phyloP scores from a whole-genome alignment of 2,113 vertebrate species.

The western clawed frog (Xenopus tropicalis) region DNA sequence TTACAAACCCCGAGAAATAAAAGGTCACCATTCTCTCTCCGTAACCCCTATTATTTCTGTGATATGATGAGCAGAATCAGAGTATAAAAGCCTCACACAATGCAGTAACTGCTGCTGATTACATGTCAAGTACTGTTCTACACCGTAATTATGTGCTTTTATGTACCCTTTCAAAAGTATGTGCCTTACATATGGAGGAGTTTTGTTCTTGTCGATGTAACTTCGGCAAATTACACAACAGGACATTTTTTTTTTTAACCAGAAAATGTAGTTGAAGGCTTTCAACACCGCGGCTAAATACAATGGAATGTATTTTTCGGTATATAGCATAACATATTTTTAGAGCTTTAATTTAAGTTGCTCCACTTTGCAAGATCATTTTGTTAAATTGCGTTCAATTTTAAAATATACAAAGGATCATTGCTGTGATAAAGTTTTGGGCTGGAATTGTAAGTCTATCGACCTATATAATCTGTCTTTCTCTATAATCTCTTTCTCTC shows the following conservation, averaged over 20 bases:
- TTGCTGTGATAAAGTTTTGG: no score
- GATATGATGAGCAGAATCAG: constrained; percentile 37
- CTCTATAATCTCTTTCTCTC: no score
- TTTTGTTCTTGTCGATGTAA: neutral
- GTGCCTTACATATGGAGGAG: constrained; percentile 15
- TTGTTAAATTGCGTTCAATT: no score
- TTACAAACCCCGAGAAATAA: constrained; percentile 37
- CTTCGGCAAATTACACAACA: neutral
- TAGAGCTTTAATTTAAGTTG: neutral
- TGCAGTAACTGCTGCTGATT: constrained; percentile 31
- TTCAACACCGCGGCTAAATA: neutral
- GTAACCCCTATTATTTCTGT: constrained; percentile 39
- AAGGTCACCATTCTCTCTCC: constrained; percentile 30
- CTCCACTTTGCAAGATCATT: no score
- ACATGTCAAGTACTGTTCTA: constrained; percentile 37
- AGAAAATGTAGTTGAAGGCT: neutral
- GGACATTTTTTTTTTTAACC: neutral
- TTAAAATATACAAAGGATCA: no score
- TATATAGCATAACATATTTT: neutral
- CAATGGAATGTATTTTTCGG: neutral
- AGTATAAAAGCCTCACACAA: constrained; percentile 30
- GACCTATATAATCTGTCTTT: no score
- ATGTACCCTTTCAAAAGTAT: constrained; percentile 27
- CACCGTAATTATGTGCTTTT: constrained; percentile 42
- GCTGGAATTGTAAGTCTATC: no score